Evolutionary conservation across 1,140 invertebrate species (phyloP).

Genomic region (Hyles euphorbiae): DNA sequence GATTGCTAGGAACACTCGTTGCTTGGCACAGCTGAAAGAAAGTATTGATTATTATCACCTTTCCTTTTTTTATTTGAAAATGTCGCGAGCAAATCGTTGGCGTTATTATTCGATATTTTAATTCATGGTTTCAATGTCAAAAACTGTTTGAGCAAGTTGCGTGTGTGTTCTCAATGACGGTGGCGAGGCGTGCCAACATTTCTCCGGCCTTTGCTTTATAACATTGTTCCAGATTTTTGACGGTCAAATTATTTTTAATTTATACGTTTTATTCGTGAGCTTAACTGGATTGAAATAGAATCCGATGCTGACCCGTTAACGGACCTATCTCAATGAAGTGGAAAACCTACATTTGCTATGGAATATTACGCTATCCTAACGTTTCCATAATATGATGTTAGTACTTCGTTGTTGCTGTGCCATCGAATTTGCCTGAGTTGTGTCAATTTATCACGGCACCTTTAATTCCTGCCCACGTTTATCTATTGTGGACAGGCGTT

Average conservation of each 20-base stretch:
- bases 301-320: neutral
- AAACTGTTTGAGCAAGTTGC: slow-evolving; percentile 14
- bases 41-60: slow-evolving; percentile 21
- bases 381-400: no score
- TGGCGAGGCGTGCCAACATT: slow-evolving; percentile 53
- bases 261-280: slow-evolving; percentile 10
- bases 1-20: slow-evolving; percentile 8
- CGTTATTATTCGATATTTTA: slow-evolving; percentile 3
- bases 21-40: slow-evolving; percentile 27
- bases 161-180: slow-evolving; percentile 38
- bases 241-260: slow-evolving; percentile 62
- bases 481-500: slow-evolving; percentile 66
- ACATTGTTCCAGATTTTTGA: slow-evolving; percentile 59
- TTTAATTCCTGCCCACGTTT: slow-evolving; percentile 60
- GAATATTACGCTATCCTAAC: no score
- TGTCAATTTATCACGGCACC: slow-evolving; percentile 58
- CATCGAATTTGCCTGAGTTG: no score
- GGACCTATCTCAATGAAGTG: no score
- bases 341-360: no score
- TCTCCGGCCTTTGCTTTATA: slow-evolving; percentile 56
- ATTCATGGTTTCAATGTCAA: slow-evolving; percentile 18
- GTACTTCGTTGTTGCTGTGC: no score
- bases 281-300: slow-evolving; percentile 4
- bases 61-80: neutral
- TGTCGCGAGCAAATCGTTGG: no score